Percentiles rank a stretch among this genome's conserved stretches.
phyloP scores from a whole-genome alignment of 2,113 vertebrate species.

The Spermophilus dauricus region DNA sequence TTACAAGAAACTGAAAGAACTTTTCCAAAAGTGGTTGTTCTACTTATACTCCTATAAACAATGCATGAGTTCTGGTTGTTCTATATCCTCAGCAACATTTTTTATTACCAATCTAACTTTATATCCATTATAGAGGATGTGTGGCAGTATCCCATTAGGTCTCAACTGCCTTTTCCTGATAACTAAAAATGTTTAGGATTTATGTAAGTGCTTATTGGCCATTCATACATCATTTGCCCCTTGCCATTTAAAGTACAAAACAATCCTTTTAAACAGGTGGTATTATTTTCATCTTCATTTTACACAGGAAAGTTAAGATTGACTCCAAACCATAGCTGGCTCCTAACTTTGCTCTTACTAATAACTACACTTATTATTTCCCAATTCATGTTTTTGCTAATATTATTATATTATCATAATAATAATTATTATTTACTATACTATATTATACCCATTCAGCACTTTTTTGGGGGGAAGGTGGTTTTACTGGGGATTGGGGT shows the following conservation, averaged over 20 bases:
- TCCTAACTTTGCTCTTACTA: not conserved
- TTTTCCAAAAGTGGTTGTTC: not conserved
- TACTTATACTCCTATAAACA: not conserved
- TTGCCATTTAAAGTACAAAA: not conserved
- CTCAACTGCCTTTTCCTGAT: not conserved
- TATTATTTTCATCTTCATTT: conserved; percentile 37
- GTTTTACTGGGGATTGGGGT: no score
- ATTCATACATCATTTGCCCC: not conserved
- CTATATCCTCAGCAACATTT: not conserved
- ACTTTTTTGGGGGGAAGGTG: no score
- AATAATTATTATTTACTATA: no score
- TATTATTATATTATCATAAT: not conserved
- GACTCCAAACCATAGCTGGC: not conserved
- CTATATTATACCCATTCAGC: no score
- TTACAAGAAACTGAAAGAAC: not conserved
- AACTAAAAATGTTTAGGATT: not conserved
- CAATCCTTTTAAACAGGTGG: not conserved
- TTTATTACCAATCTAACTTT: not conserved
- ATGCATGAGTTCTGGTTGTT: not conserved
- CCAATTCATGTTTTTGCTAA: not conserved
- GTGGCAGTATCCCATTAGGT: not conserved
- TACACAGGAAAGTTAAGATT: not conserved
- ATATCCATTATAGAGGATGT: not conserved
- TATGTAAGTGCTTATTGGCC: not conserved
- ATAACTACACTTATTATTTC: not conserved